Base-by-base conservation (phyloP, 2,888 invertebrate genomes). In the Plusia festucae region DNA sequence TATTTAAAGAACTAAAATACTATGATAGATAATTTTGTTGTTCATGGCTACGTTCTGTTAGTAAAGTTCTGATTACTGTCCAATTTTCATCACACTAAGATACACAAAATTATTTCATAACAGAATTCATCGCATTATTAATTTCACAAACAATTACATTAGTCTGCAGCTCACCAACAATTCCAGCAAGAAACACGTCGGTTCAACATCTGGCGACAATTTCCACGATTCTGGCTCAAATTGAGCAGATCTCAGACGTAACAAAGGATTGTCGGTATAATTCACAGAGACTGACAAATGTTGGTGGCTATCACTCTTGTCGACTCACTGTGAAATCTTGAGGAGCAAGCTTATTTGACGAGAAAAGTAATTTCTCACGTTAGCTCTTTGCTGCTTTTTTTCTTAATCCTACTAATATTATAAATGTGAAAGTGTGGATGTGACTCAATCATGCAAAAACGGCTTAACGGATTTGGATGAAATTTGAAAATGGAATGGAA, bases 221-320 rank as follows among this genome's bases (percentile, higher is more conserved):
- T 52, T 60, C 34, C 6, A 13, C 7, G 20, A 51, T 60, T 18
- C 44, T 13, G 20, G 56, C 20, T 52, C 54, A 69, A 69, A 74
- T 58, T 58, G 51, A 63, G 60, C 63, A 53, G 53, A 30, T 60
- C 53, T 40, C 62, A 57, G 46, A 56, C 51, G 15, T 60, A 57
- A 64, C 64, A 64, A 73, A 60, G 24, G 46, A 56, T 24, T 11
- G 54, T 56, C 22, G 18, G 71, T 51, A 67, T 71, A 74, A 66
- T 40, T 76, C 67, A 76, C 58, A 18, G 24, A 52, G 54, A 20
- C 53, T 60, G 63, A 70, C 60, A 57, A 64, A 76, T 71, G 71
- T 53, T 20, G 6, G 53, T 20, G 13, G 55, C 16, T 58, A 68
- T 74, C 76, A 52, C 18, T 62, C 64, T 57, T 61, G 68, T 44